These are phyloP conservation scores for Trichogramma pretiosum DNA, from an alignment of 1,140 invertebrate genomes.

Conservation along the genomic window DNA sequence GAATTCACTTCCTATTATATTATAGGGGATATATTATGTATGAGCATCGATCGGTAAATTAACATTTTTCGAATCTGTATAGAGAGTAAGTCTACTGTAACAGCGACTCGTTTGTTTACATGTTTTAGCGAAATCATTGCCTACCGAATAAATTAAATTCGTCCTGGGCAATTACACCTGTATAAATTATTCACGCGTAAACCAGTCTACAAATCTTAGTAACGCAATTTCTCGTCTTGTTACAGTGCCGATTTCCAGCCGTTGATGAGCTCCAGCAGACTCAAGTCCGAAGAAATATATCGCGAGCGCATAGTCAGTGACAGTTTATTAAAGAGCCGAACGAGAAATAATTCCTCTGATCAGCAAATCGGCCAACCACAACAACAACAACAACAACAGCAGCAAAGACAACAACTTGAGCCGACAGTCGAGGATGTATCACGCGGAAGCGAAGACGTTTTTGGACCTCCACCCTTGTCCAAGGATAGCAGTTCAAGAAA, in stretches of 20 bases:
- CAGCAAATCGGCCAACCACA: conserved; percentile 1
- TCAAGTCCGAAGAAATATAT: conserved; percentile 32
- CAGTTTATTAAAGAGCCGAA: conserved; percentile 23
- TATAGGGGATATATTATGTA: too few species aligned
- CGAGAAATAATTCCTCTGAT: conserved; percentile 11
- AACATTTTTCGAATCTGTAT: too few species aligned
- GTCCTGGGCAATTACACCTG: too few species aligned
- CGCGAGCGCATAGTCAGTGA: conserved; percentile 30
- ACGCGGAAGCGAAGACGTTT: conserved; percentile 31
- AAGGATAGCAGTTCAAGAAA: conserved; percentile 12
- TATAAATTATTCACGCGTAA: too few species aligned
- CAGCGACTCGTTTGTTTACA: too few species aligned
- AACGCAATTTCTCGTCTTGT: neutral
- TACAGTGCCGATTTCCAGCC: conserved; percentile 26
- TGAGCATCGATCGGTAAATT: too few species aligned
- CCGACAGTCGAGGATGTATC: conserved; percentile 29
- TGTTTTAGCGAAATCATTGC: too few species aligned
- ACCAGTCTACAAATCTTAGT: too few species aligned
- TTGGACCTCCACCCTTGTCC: conserved; percentile 33
- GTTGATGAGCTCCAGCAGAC: conserved; percentile 26
- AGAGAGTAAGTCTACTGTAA: too few species aligned
- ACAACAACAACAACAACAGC: neutral
- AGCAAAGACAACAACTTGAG: neutral
- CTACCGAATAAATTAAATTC: too few species aligned
- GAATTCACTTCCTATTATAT: too few species aligned